These are phyloP conservation scores for Scaptomyza flava DNA, from an alignment of 2,888 invertebrate species.

Conservation along the genomic window DNA sequence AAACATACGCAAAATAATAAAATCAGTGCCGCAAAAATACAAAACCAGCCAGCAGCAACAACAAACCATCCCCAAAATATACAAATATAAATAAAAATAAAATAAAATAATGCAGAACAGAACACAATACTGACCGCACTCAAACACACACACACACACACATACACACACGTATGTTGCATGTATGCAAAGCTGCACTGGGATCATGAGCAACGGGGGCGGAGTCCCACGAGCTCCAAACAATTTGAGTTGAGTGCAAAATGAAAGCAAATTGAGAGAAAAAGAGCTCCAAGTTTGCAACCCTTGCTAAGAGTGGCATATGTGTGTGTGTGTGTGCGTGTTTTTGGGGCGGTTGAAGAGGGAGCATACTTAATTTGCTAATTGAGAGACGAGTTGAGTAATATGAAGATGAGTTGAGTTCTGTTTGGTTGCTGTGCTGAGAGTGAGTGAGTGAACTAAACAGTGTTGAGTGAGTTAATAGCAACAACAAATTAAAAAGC, in stretches of 20 bases:
- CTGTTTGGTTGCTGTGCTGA: not conserved
- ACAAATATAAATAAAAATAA: conserved; percentile 21
- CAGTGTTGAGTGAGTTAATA: conserved; percentile 36
- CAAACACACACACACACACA: conserved; percentile 31
- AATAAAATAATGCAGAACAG: conserved; percentile 19
- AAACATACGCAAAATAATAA: conserved; percentile 62
- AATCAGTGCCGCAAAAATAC: conserved; percentile 67
- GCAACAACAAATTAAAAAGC: conserved; percentile 44
- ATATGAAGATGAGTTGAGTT: not conserved
- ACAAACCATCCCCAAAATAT: conserved; percentile 35
- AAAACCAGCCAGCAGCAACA: conserved; percentile 41
- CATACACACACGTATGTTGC: conserved; percentile 22
- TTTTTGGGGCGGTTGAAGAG: conserved; percentile 25
- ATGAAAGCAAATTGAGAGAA: conserved; percentile 22
- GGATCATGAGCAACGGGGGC: conserved; percentile 56
- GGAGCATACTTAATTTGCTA: conserved; percentile 67
- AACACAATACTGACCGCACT: conserved; percentile 48
- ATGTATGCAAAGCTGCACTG: conserved; percentile 36
- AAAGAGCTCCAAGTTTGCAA: conserved; percentile 1
- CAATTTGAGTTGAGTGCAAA: conserved; percentile 54
- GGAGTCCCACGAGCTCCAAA: conserved; percentile 54
- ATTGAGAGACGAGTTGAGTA: conserved; percentile 64
- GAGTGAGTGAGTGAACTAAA: not conserved
- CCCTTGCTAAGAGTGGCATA: conserved; percentile 23
- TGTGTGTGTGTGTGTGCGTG: conserved; percentile 16